phyloP scores from a whole-genome alignment of 2,888 invertebrate genomes.

The Drosophila setosimentum region DNA sequence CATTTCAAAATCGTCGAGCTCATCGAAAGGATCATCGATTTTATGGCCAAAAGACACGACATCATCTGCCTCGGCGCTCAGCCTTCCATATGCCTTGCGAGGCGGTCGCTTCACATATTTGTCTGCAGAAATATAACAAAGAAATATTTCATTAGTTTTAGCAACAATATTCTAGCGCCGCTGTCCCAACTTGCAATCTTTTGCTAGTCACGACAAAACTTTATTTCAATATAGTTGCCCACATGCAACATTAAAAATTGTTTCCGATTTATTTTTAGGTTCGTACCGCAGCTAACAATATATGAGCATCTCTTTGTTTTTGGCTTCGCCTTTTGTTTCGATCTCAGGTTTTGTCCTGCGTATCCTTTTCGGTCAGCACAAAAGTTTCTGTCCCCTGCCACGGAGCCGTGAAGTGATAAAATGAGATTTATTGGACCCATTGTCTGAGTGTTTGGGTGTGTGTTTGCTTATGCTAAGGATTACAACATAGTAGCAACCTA shows the following conservation, averaged over 20 bases:
- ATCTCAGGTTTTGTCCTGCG: conserved; percentile 30
- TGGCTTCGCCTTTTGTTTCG: conserved; percentile 30
- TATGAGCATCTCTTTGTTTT: conserved; percentile 54
- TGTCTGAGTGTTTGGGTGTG: conserved; percentile 31
- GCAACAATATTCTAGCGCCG: conserved; percentile 21
- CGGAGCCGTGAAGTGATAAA: conserved; percentile 71
- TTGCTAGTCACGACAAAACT: conserved; percentile 21
- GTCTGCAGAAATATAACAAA: conserved; percentile 64
- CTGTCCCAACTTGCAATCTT: conserved; percentile 2
- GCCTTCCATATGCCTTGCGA: conserved; percentile 84
- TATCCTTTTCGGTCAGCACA: conserved; percentile 21
- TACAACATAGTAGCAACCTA: conserved; percentile 56
- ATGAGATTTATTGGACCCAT: conserved; percentile 72
- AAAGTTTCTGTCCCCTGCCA: conserved; percentile 52
- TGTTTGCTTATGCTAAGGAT: conserved; percentile 16
- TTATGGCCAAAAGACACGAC: conserved; percentile 82
- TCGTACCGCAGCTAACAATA: conserved; percentile 53
- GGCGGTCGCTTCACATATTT: conserved; percentile 85
- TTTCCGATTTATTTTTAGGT: conserved; percentile 15
- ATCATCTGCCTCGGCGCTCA: conserved; percentile 84
- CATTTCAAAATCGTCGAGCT: conserved; percentile 84
- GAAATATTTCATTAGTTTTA: conserved; percentile 41
- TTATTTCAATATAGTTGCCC: conserved; percentile 4
- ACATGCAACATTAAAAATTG: conserved; percentile 48
- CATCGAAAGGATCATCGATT: conserved; percentile 84